These are phyloP conservation scores for Troglohyphantes excavatus DNA, from an alignment of 2,888 invertebrate genomes.

Conservation along the genomic window DNA sequence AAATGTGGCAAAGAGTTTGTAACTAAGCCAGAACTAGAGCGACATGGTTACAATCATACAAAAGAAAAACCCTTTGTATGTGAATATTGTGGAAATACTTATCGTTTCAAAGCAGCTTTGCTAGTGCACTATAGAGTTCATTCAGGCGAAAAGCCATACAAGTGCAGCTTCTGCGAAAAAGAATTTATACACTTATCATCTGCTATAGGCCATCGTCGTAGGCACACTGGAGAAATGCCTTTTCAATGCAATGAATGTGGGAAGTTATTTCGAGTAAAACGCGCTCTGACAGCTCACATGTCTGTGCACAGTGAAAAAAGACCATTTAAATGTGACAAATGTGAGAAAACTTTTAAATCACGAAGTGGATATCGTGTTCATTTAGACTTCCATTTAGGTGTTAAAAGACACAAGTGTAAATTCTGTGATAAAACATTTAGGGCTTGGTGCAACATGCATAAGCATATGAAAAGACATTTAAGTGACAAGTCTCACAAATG, in stretches of 20 bases:
- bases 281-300: slow-evolving; percentile 80
- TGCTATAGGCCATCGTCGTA: slow-evolving; percentile 75
- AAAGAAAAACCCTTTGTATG: slow-evolving; percentile 80
- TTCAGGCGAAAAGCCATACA: slow-evolving; percentile 78
- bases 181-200: slow-evolving; percentile 77
- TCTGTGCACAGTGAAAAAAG: slow-evolving; percentile 73
- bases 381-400: slow-evolving; percentile 78
- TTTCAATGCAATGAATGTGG: slow-evolving; percentile 80
- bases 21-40: slow-evolving; percentile 79
- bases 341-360: slow-evolving; percentile 77
- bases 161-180: slow-evolving; percentile 78
- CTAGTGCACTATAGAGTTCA: slow-evolving; percentile 76
- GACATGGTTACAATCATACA: slow-evolving; percentile 80
- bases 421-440: slow-evolving; percentile 77
- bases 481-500: slow-evolving; percentile 80
- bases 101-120: slow-evolving; percentile 80
- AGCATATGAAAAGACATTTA: slow-evolving; percentile 79
- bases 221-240: slow-evolving; percentile 80
- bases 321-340: slow-evolving; percentile 78
- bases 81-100: slow-evolving; percentile 81
- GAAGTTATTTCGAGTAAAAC: slow-evolving; percentile 80
- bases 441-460: slow-evolving; percentile 79
- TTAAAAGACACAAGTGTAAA: slow-evolving; percentile 78
- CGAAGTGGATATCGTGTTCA: slow-evolving; percentile 78
- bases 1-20: slow-evolving; percentile 80